Conservation (phyloP, 1,140 invertebrate genomes). For the Trissolcus basalis region DNA sequence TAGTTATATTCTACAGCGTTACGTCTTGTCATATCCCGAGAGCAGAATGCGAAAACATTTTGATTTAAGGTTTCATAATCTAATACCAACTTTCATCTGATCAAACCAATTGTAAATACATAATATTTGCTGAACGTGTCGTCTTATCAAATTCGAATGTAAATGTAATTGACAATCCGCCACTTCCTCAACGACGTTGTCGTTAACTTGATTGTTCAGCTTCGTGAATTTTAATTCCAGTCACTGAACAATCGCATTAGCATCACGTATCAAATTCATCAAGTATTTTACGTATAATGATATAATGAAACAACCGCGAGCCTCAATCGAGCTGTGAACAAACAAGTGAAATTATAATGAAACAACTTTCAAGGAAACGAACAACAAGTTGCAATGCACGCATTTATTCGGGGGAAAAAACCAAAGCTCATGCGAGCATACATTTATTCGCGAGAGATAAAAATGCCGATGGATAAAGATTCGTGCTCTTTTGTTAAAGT, state of each 20-base stretch:
- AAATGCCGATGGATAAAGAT: conserved; percentile 43
- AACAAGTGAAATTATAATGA: no score
- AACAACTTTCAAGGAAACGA: no score
- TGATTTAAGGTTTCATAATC: not conserved
- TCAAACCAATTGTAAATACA: conserved; percentile 31
- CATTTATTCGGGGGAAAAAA: conserved; percentile 14
- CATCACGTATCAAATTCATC: conserved; percentile 23
- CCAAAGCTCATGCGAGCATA: conserved; percentile 15
- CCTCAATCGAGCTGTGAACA: no score
- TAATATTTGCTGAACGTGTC: conserved; percentile 14
- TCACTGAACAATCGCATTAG: conserved; percentile 15
- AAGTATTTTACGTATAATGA: conserved; percentile 42
- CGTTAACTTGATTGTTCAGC: conserved; percentile 21
- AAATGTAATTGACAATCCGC: conserved; percentile 33
- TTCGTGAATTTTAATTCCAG: conserved; percentile 5
- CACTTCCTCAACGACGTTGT: conserved; percentile 17
- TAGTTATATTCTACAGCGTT: no score
- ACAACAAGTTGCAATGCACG: conserved; percentile 6
- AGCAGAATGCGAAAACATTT: not conserved
- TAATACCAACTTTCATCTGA: not conserved
- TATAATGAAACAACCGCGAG: no score
- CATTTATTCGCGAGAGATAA: conserved; percentile 39
- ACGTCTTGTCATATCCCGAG: no score
- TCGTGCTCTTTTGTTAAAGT: conserved; percentile 56
- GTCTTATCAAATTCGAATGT: conserved; percentile 20